Conservation (phyloP, 35 echinoderm and acorn worm genomes). For the Stichopus chloronotus region DNA sequence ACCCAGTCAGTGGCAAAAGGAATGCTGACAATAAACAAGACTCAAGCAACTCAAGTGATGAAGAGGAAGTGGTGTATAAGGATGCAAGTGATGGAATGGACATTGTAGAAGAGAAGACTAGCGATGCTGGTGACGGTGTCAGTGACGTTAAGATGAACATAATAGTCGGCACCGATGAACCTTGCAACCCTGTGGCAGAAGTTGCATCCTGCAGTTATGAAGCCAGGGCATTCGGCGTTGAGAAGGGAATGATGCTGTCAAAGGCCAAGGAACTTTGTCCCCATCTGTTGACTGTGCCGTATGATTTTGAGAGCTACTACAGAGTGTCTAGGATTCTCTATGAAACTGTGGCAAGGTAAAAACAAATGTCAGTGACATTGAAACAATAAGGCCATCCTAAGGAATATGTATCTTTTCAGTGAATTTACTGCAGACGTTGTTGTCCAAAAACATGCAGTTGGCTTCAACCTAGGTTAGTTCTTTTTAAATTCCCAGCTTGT, state of each 20-base stretch:
- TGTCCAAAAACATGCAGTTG: not conserved
- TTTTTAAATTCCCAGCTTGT: not conserved
- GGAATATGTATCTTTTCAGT: not conserved
- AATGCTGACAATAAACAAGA: too few relatives aligned
- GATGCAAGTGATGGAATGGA: not conserved
- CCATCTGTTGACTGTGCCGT: not conserved
- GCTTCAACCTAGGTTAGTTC: not conserved
- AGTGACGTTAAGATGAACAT: not conserved
- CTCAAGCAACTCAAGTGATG: too few relatives aligned
- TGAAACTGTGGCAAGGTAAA: slow-evolving; percentile 30
- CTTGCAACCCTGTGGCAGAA: not conserved
- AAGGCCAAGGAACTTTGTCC: not conserved
- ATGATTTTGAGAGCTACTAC: slow-evolving; percentile 43
- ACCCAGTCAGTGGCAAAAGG: too few relatives aligned
- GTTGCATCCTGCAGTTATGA: not conserved
- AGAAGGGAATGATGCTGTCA: not conserved
- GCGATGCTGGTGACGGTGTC: not conserved
- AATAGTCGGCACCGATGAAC: not conserved
- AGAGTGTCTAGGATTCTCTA: not conserved
- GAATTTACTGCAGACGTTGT: not conserved
- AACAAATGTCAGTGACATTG: not conserved
- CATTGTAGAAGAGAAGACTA: not conserved
- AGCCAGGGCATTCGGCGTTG: not conserved
- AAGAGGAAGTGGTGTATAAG: too few relatives aligned
- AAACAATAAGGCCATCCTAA: not conserved